Conservation (phyloP, 2,888 invertebrate species). For the Philereme transversata region DNA sequence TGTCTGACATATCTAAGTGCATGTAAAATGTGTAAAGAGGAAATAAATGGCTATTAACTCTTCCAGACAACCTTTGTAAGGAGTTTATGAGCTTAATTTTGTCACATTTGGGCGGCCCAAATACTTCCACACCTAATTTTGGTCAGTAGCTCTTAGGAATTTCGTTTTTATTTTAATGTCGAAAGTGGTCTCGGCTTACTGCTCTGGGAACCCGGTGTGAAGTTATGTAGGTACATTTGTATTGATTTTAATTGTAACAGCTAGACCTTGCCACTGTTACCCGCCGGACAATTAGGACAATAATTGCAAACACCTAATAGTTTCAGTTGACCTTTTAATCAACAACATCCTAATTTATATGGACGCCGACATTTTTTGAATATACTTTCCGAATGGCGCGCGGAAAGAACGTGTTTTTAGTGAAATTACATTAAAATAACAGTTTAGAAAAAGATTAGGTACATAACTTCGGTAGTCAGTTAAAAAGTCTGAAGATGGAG, state of each 20-base stretch:
- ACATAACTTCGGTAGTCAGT: background rate
- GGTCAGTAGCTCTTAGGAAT: too few species aligned
- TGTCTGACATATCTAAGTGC: too few species aligned
- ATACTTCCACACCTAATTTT: too few species aligned
- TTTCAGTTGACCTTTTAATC: constrained; percentile 61
- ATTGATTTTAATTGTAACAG: constrained; percentile 24
- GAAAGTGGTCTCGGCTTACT: too few species aligned
- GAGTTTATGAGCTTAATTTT: too few species aligned
- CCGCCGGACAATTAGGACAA: constrained; percentile 46
- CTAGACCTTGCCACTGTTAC: constrained; percentile 37
- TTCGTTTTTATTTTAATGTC: too few species aligned
- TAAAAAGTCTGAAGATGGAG: constrained; percentile 24
- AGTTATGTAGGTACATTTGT: background rate
- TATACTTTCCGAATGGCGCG: constrained; percentile 30
- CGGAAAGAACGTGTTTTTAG: constrained; percentile 19
- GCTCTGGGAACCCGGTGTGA: too few species aligned
- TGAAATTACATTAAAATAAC: constrained; percentile 1
- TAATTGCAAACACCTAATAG: constrained; percentile 43
- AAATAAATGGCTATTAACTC: too few species aligned
- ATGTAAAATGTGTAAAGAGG: too few species aligned
- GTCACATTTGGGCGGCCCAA: too few species aligned
- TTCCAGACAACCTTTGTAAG: too few species aligned
- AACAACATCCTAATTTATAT: constrained; percentile 66
- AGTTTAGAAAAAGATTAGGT: background rate
- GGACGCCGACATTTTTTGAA: constrained; percentile 38